Evolutionary conservation across 2,113 vertebrate genomes (phyloP), one percentile per base, ranked within the genome.

Genomic region (Perca fluviatilis): DNA sequence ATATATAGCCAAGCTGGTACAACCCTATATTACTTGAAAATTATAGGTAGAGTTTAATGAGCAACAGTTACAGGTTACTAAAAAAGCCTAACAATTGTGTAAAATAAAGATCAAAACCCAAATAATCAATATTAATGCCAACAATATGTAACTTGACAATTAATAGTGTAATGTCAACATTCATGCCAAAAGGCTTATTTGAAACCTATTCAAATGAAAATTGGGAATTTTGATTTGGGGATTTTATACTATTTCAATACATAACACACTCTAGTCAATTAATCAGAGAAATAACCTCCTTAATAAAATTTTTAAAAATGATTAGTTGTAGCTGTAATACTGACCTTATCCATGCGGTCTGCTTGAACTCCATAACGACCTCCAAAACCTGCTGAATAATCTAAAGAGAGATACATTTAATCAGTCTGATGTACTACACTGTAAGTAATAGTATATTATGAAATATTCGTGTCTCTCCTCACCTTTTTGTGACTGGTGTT

Each of bases 321-420:
- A 64, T 25, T 3, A 73, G 14, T 19, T 66, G 15, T 19, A 30
- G 61, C 13, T 10, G 23, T 51, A 2, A 40, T 11, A 70, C 88
- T 91, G 92, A 99, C 98, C 96, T 98, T 98, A 90, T 99, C 98
- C 88, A 99, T 95, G 82, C 97, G 95, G 91, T 99, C 98, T 54
- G 92, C 88, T 93, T 99, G 96, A 18, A 99, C 95, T 18, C 98
- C 97, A 0, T 96, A 99, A 5, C 93, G 96, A 27, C 97, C 98
- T 67, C 98, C 98, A 79, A 99, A 99, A 9, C 98, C 98, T 76
- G 97, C 96, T 66, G 97, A 94, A 85, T 98, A 97, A 92, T 99
- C 98, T 99, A 83, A 61, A 86, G 43, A 89, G 3, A 86, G 3
- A 60, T 1, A 4, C 2, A 25, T 30, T 1, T 0, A 6, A 71